phyloP scores from a whole-genome alignment of 2,113 vertebrate species.

The Osmerus mordax region DNA sequence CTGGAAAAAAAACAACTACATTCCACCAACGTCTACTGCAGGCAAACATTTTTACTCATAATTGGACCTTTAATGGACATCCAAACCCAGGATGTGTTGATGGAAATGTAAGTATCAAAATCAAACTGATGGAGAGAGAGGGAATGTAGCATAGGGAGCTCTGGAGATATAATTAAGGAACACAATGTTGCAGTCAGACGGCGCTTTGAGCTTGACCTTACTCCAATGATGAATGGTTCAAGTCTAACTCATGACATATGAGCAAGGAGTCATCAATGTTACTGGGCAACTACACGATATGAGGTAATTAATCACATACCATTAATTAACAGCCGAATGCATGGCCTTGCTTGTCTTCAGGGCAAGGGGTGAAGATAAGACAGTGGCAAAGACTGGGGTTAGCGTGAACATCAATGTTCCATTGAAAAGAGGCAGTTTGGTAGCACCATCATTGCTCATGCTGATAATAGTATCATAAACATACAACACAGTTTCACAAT shows the following conservation, averaged over 20 bases:
- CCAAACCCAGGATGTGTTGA: neutral
- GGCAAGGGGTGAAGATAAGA: conserved; percentile 16
- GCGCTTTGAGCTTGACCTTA: conserved; percentile 63
- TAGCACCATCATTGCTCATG: no score
- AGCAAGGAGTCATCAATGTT: conserved; percentile 63
- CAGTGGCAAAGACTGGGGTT: neutral
- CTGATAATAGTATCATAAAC: no score
- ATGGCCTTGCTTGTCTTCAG: conserved; percentile 40
- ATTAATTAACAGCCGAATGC: conserved; percentile 67
- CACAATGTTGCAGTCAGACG: conserved; percentile 38
- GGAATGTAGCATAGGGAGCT: conserved; percentile 24
- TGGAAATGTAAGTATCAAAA: conserved; percentile 49
- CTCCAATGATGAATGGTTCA: conserved; percentile 66
- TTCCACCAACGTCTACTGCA: neutral
- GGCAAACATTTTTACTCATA: conserved; percentile 35
- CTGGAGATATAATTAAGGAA: conserved; percentile 62
- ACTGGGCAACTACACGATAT: conserved; percentile 43
- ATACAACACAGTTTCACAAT: no score
- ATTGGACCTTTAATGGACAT: conserved; percentile 30
- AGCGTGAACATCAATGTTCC: no score
- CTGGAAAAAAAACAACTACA: neutral
- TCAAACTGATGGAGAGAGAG: conserved; percentile 20
- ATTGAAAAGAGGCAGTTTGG: no score
- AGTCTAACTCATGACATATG: conserved; percentile 51
- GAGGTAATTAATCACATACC: conserved; percentile 72